phyloP scores from a whole-genome alignment of 2,888 invertebrate genomes.

The Xanthia icteritia region DNA sequence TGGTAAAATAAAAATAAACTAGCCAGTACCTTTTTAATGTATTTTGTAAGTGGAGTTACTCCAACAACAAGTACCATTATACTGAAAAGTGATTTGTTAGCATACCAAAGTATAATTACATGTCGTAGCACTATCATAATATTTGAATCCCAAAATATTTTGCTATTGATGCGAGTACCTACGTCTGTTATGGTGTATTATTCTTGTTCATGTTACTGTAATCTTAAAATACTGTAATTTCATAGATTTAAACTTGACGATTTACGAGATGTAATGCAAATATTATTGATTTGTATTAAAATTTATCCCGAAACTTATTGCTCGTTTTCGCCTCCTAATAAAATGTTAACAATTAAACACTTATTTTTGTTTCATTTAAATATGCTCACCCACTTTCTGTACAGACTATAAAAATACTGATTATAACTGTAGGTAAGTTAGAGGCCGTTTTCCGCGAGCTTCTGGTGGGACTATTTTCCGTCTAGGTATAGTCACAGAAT shows the following conservation, averaged over 20 bases:
- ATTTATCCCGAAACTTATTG: conserved; percentile 89
- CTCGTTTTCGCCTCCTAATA: conserved; percentile 91
- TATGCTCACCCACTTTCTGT: not conserved
- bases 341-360: conserved; percentile 89
- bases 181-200: conserved; percentile 83
- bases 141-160: conserved; percentile 74
- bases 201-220: conserved; percentile 90
- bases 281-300: conserved; percentile 89
- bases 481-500: not conserved
- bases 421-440: not conserved
- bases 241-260: conserved; percentile 87
- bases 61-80: conserved; percentile 67
- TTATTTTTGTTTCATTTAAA: conserved; percentile 74
- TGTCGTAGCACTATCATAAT: conserved; percentile 69
- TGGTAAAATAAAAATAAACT: not conserved
- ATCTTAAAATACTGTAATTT: conserved; percentile 88
- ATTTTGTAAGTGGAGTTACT: conserved; percentile 18
- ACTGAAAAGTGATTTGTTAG: conserved; percentile 61
- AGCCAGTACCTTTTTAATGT: conserved; percentile 7
- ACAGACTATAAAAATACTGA: too few species aligned
- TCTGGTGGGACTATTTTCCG: not conserved
- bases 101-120: conserved; percentile 66
- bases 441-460: not conserved
- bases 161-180: conserved; percentile 80
- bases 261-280: conserved; percentile 87